A percentile compares a stretch with the other conserved stretches of the same genome.
Conservation (phyloP, 2,113 vertebrate genomes). For the Larimichthys crocea region DNA sequence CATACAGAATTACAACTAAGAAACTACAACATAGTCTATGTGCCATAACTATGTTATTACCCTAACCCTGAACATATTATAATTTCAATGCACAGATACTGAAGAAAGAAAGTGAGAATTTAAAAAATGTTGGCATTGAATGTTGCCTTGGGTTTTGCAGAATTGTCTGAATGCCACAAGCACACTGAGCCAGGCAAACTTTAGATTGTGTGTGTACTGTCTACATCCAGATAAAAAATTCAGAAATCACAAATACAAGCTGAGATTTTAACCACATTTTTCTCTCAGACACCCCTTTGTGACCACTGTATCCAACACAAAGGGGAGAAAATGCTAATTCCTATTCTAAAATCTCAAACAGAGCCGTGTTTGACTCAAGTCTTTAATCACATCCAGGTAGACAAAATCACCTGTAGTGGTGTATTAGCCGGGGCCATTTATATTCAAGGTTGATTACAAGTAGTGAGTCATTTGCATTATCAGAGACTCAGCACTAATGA, state of each 20-base stretch:
- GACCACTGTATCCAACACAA: slow-evolving; percentile 7
- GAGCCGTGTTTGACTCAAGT: slow-evolving; percentile 35
- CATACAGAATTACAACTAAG: too few species aligned
- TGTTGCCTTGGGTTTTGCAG: too few species aligned
- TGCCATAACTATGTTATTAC: too few species aligned
- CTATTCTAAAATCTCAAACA: slow-evolving; percentile 53
- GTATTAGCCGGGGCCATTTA: slow-evolving; percentile 74
- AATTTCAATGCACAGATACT: too few species aligned
- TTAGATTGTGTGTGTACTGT: too few species aligned
- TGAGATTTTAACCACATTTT: slow-evolving; percentile 7
- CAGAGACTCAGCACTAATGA: slow-evolving; percentile 85
- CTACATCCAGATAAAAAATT: not conserved
- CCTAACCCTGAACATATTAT: too few species aligned
- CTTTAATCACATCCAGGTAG: slow-evolving; percentile 71
- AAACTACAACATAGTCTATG: too few species aligned
- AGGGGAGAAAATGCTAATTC: slow-evolving; percentile 29
- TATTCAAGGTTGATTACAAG: slow-evolving; percentile 83
- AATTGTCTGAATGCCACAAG: too few species aligned
- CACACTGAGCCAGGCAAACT: too few species aligned
- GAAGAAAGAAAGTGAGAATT: too few species aligned
- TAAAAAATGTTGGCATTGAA: too few species aligned
- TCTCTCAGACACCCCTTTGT: slow-evolving; percentile 9
- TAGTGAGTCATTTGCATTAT: slow-evolving; percentile 84
- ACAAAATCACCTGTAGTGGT: slow-evolving; percentile 75
- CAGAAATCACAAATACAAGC: not conserved